Percentiles rank a stretch among this genome's conserved stretches.
Conservation (phyloP, 2,888 invertebrate species). For the Zygothrica quintamaculata region DNA sequence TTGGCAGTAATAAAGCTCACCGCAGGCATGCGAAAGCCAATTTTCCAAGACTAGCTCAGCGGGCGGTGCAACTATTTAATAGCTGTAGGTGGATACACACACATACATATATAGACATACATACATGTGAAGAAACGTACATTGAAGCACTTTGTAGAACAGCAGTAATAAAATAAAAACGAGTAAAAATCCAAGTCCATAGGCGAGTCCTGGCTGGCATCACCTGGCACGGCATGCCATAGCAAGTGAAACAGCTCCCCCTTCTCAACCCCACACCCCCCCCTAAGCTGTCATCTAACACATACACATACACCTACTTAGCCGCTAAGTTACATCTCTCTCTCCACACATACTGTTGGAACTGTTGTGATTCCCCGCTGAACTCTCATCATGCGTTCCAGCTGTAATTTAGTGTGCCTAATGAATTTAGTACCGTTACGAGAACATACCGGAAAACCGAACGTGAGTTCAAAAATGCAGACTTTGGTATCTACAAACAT, state of each 20-base stretch:
- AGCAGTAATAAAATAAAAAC: constrained; percentile 60
- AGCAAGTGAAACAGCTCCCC: neutral
- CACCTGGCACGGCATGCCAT: constrained; percentile 35
- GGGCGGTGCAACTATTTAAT: constrained; percentile 71
- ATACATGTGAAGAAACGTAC: constrained; percentile 28
- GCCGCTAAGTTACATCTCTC: no score
- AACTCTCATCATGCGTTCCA: constrained; percentile 49
- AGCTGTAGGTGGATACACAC: constrained; percentile 26
- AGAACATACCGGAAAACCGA: constrained; percentile 63
- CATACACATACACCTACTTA: no score
- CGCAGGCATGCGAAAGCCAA: constrained; percentile 76
- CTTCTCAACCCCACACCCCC: neutral
- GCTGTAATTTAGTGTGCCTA: constrained; percentile 80
- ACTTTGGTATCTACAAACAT: constrained; percentile 49
- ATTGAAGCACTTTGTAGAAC: constrained; percentile 55
- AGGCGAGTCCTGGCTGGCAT: constrained; percentile 27
- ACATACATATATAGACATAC: constrained; percentile 6
- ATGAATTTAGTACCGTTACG: constrained; percentile 78
- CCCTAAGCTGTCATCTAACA: no score
- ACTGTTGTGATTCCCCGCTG: neutral
- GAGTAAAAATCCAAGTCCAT: constrained; percentile 50
- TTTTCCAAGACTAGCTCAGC: constrained; percentile 62
- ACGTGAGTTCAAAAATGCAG: constrained; percentile 76
- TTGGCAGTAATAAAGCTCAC: constrained; percentile 68
- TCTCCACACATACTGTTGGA: no score